These are phyloP conservation scores for Caenorhabditis panamensis DNA, from an alignment of 2,888 invertebrate genomes.

Conservation along the genomic window DNA sequence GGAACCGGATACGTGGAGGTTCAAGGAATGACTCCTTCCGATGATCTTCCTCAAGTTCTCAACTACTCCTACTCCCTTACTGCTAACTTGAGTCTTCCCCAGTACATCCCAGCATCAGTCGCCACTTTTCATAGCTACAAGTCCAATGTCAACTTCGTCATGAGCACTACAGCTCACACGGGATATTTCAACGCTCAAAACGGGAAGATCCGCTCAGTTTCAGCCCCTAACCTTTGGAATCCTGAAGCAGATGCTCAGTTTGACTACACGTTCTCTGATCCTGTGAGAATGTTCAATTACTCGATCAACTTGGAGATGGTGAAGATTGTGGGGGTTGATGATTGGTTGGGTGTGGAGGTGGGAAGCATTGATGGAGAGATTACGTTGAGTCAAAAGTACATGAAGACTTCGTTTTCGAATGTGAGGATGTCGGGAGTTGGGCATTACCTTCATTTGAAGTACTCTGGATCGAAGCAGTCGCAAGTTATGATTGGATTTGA, in stretches of 20 bases:
- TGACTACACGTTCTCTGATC: conserved; percentile 41
- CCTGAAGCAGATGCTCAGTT: conserved; percentile 16
- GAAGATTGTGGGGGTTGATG: conserved; percentile 3
- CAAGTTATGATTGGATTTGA: no score
- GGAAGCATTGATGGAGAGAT: no score
- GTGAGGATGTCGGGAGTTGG: no score
- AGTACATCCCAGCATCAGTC: background rate
- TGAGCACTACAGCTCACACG: background rate
- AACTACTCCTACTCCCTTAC: background rate
- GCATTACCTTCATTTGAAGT: no score
- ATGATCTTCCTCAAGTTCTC: background rate
- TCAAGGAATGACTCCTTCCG: background rate
- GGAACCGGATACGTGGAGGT: background rate
- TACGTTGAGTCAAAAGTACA: no score
- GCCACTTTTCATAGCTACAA: background rate
- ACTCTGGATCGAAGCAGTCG: no score
- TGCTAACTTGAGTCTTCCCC: background rate
- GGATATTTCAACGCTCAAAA: background rate
- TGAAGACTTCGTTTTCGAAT: no score
- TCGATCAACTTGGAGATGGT: conserved; percentile 18
- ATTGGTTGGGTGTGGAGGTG: no score
- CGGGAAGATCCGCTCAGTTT: conserved; percentile 10
- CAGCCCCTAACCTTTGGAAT: conserved; percentile 29
- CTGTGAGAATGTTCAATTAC: conserved; percentile 33
- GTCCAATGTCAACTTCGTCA: background rate